A percentile compares a stretch with the other conserved stretches of the same genome.
Conservation (phyloP, 2,888 invertebrate species). For the Trichogramma dendrolimi region DNA sequence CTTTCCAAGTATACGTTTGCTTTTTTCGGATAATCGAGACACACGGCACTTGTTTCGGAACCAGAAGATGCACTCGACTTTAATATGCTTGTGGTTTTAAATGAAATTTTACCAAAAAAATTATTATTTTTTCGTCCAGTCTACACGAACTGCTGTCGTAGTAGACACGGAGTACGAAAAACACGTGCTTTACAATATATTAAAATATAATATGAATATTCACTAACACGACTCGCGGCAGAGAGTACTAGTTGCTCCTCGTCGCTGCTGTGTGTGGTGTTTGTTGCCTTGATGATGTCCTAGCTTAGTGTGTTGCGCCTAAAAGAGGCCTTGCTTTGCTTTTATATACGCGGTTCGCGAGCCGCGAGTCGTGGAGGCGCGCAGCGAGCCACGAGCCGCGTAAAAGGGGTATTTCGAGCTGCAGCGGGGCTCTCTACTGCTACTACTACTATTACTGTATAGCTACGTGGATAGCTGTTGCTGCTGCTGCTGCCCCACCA, state of each 20-base stretch:
- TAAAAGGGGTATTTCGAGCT: slow-evolving; percentile 42
- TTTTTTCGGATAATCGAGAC: neutral
- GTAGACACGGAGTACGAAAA: neutral
- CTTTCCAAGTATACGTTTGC: neutral
- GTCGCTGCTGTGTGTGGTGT: neutral
- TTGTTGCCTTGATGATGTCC: slow-evolving; percentile 1
- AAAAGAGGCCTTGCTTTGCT: slow-evolving; percentile 51
- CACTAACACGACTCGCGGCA: no score
- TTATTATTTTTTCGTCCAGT: neutral
- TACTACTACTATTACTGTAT: slow-evolving; percentile 21
- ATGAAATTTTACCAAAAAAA: no score
- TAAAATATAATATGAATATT: no score
- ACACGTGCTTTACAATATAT: slow-evolving; percentile 7
- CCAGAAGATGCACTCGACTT: neutral
- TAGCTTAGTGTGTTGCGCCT: slow-evolving; percentile 48
- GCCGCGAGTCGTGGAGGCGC: slow-evolving; percentile 29
- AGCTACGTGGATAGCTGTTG: slow-evolving; percentile 26
- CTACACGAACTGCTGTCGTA: slow-evolving; percentile 13
- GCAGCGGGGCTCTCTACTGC: slow-evolving; percentile 33
- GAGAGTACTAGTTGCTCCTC: no score
- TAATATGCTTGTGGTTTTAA: neutral
- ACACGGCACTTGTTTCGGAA: neutral
- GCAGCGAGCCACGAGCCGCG: slow-evolving; percentile 31
- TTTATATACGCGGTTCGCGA: slow-evolving; percentile 41
- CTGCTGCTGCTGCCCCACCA: slow-evolving; percentile 18